Evolutionary conservation across 2,888 invertebrate species (phyloP), one percentile per base, ranked within the genome.

Genomic region (Eupithecia subfuscata): DNA sequence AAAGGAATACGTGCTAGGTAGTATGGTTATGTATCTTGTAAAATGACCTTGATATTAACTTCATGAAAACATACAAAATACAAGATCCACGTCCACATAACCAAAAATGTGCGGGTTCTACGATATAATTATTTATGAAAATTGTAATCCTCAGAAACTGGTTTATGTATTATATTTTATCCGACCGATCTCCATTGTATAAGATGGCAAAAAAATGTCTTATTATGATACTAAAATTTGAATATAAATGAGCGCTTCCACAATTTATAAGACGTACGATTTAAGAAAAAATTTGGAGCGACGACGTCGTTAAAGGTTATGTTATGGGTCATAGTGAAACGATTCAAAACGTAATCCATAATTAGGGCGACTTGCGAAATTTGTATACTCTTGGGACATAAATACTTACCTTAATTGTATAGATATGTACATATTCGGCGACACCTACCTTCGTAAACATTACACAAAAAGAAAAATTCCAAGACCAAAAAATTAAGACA

Each of bases 1-100:
- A 76, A 70, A 71, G 65, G 34, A 72, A 74, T 63, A 77, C 71
- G 71, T 76, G 74, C 71, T 74, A 63, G 7, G 12, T 56, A 25
- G 22, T 56, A 22, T 22, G 25, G 12, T 12, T 25, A 18, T 34
- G 43, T 12, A 48, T 34, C 48, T 11, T 68, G 48, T 64, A 7
- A 11, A 7, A n/a, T 18, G 43, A 73, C 76, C 73, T 76, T 74
- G 69, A 45, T 52, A 16, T 22, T 64, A 48, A n/a, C 8, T n/a
- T 48, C 48, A 48, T n/a, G n/a, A 48, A n/a, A 18, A 48, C 8
- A 48, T 18, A 48, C 40, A 48, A 63, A 76, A 76, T 70, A 37
- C 22, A 70, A 75, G 37, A 60, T 22, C n/a, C n/a, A 12, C 56
- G 52, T 22, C 52, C 11, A 22, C 1, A 25, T 60, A 25, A 60